Base-by-base conservation (phyloP, 64 coral and sea anemone genomes). In the Montipora sp. region DNA sequence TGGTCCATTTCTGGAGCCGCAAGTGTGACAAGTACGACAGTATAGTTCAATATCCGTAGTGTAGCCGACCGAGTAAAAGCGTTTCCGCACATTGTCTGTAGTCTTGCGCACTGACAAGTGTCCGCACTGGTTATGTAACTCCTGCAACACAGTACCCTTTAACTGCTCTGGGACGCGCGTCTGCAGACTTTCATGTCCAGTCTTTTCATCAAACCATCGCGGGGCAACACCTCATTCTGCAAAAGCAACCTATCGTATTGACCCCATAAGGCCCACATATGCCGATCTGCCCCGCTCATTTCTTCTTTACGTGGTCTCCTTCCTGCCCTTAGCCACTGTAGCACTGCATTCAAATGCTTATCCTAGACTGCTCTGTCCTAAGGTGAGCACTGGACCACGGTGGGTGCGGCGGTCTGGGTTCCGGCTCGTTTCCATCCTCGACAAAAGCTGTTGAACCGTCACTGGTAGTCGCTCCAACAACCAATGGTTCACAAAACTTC, bases 21-120 rank as follows among this genome's bases (percentile, higher is more conserved):
- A 96, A n/a, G 73, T 22, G n/a, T 93, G 49, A 48, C 90, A 96
- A 3, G 79, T 90, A 12, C 22, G 84, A 59, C 95, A 96, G 27
- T 81, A 90, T 5, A 77, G 47, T 18, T 47, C 73, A 55, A 96
- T 76, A 45, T 89, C 87, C 60, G 44, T 48, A 19, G 55, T 55
- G 47, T 78, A 58, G 5, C 36, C 8, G 9, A 53, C 7, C 81
- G 88, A 90, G 91, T 90, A 96, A 48, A 93, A 93, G 10, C 91
- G 72, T 48, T 93, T 44, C 36, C 78, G 87, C 9, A 96, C 77
- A 70, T 50, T 87, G 27, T 69, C 81, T 23, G 84, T 20, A 18
- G 81, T 93, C 74, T 96, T 87, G 16, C 66, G 68, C 58, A 14
- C 23, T 73, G 76, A 89, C 22, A 88, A 24, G 57, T 92, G 72